Evolutionary conservation across 2,888 invertebrate genomes (phyloP).

Genomic region (Portevinia maculata): DNA sequence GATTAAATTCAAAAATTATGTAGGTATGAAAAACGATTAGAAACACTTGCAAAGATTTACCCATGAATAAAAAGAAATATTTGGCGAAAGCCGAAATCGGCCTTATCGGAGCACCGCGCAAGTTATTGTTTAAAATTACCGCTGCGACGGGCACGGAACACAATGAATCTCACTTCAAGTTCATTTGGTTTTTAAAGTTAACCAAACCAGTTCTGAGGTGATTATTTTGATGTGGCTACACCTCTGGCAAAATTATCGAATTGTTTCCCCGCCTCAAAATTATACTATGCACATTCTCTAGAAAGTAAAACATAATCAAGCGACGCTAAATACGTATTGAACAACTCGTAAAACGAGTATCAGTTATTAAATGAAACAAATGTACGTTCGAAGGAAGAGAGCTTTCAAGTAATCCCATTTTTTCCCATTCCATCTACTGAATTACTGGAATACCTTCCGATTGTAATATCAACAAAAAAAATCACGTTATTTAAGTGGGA

Average conservation of each 20-base stretch:
- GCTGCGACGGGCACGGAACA: background rate
- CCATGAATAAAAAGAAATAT: background rate
- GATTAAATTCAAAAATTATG: too few relatives aligned
- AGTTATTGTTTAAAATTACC: slow-evolving; percentile 29
- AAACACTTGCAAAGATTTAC: slow-evolving; percentile 6
- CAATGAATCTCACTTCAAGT: background rate
- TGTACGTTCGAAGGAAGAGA: background rate
- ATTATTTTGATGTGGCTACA: background rate
- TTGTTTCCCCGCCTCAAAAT: too few relatives aligned
- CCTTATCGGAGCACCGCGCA: slow-evolving; percentile 8
- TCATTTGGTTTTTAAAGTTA: background rate
- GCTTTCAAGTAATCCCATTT: slow-evolving; percentile 8
- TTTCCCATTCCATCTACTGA: slow-evolving; percentile 2
- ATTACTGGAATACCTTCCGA: background rate
- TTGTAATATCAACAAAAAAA: slow-evolving; percentile 1
- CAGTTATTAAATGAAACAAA: background rate
- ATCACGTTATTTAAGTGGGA: slow-evolving; percentile 7
- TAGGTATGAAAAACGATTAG: background rate
- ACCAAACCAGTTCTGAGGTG: background rate
- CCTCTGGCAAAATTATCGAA: background rate
- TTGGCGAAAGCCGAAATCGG: background rate
- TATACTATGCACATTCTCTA: too few relatives aligned
- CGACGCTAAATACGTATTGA: background rate
- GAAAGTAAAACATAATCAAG: background rate
- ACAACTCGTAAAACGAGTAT: background rate